phyloP scores from a whole-genome alignment of 2,888 invertebrate genomes.

The Altica lythri region DNA sequence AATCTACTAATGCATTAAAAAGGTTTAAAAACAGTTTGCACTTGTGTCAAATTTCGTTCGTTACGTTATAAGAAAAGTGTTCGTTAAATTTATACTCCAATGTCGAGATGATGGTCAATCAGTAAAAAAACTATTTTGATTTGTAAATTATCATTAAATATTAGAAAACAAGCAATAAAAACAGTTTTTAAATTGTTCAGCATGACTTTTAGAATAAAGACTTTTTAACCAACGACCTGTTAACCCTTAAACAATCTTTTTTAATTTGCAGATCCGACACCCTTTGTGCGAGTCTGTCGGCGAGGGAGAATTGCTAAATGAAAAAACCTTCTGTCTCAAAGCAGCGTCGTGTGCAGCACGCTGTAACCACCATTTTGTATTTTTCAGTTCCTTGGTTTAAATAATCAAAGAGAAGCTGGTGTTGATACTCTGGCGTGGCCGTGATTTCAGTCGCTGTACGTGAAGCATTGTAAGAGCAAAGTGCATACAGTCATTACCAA shows the following conservation, averaged over 20 bases:
- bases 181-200: no score
- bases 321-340: conserved; percentile 24
- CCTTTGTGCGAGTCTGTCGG: conserved; percentile 6
- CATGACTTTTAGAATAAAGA: no score
- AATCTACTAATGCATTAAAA: no score
- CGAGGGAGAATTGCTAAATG: conserved; percentile 23
- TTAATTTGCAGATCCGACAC: conserved; percentile 15
- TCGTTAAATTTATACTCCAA: no score
- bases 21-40: no score
- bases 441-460: conserved; percentile 50
- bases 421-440: conserved; percentile 36
- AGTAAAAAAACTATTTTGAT: no score
- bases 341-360: conserved; percentile 22
- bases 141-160: no score
- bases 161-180: no score
- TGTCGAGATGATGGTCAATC: no score
- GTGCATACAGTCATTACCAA: conserved; percentile 52
- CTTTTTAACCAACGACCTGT: conserved; percentile 2
- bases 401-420: conserved; percentile 32
- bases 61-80: no score
- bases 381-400: conserved; percentile 30
- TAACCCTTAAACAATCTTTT: conserved; percentile 2
- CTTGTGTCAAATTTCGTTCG: no score
- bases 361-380: conserved; percentile 19
- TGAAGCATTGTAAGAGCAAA: conserved; percentile 51